A percentile compares a stretch with the other conserved stretches of the same genome.
Evolutionary conservation across 1,140 invertebrate genomes (phyloP).

Genomic region (Temnothorax longispinosus): DNA sequence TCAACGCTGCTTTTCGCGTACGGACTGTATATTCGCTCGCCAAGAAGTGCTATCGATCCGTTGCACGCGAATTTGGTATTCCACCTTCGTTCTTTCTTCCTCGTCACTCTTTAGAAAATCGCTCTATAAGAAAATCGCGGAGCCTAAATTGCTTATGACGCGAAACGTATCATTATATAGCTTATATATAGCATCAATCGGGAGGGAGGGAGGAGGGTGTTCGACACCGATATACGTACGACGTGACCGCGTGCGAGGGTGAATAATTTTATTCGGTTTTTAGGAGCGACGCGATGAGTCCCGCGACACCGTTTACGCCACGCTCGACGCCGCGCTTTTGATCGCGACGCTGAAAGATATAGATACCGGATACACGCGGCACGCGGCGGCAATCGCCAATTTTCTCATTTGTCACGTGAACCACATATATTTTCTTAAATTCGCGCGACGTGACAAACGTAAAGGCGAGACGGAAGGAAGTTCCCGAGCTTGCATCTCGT

Average conservation of each 20-base stretch:
- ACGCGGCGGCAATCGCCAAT: conserved; percentile 42
- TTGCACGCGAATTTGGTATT: not conserved
- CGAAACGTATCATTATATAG: not conserved
- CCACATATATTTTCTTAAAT: conserved; percentile 63
- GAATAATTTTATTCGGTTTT: conserved; percentile 52
- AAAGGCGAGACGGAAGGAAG: conserved; percentile 53
- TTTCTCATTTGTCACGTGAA: conserved; percentile 56
- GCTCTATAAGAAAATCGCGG: not conserved
- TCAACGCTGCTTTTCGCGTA: not conserved
- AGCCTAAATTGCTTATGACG: conserved; percentile 1
- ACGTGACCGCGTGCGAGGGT: not conserved
- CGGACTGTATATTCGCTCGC: not conserved
- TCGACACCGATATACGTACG: not conserved
- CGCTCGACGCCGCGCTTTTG: not conserved
- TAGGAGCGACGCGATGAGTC: conserved; percentile 43
- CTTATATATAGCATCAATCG: conserved; percentile 12
- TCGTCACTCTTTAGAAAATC: not conserved
- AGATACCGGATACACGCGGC: no score
- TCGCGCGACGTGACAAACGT: conserved; percentile 54
- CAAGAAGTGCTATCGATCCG: not conserved
- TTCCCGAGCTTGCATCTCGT: conserved; percentile 42
- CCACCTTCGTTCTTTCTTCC: not conserved
- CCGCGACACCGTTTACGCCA: conserved; percentile 21
- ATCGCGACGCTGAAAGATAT: conserved; percentile 20
- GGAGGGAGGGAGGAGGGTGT: not conserved